Conservation (phyloP, 2,113 vertebrate genomes). For the Egretta garzetta region DNA sequence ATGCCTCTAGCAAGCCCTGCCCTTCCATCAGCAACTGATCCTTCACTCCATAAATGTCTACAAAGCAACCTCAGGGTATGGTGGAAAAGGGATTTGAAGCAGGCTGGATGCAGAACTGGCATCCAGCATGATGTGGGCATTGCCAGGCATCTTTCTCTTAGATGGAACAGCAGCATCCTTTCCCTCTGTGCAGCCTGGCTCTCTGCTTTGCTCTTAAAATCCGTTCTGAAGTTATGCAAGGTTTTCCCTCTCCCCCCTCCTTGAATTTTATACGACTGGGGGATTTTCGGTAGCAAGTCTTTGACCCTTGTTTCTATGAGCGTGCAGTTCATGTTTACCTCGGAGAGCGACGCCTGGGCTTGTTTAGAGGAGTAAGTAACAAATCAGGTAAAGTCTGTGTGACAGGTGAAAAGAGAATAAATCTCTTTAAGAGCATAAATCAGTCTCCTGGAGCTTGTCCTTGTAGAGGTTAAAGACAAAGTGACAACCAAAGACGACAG, state of each 20-base stretch:
- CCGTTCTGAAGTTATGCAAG: not conserved
- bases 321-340: not conserved
- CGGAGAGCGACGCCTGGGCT: not conserved
- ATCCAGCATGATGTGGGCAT: not conserved
- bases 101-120: not conserved
- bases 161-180: not conserved
- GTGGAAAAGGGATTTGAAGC: not conserved
- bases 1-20: not conserved
- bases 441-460: not conserved
- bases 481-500: not conserved
- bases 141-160: not conserved
- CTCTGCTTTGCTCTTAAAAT: not conserved
- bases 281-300: not conserved
- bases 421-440: conserved; percentile 6
- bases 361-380: not conserved
- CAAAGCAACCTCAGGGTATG: not conserved
- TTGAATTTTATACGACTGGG: not conserved
- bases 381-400: not conserved
- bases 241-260: not conserved
- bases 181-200: not conserved
- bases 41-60: not conserved
- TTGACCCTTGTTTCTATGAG: not conserved
- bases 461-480: conserved; percentile 11
- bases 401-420: not conserved
- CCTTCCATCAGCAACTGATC: not conserved